Base-by-base conservation (phyloP, 2,888 invertebrate species). In the Antitype chi region DNA sequence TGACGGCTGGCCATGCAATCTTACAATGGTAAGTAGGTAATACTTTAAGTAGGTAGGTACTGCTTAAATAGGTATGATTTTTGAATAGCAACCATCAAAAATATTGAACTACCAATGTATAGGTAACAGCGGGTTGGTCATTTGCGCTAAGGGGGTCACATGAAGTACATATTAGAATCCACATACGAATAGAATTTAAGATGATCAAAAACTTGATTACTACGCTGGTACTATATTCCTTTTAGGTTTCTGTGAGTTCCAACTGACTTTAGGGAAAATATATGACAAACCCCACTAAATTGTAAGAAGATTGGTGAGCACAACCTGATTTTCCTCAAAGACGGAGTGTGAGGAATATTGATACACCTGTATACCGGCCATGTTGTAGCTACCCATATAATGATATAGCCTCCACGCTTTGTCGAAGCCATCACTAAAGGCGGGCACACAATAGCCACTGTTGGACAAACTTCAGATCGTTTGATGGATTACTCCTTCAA, bases 401-500 rank as follows among this genome's bases (percentile, higher is more conserved):
- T 76, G 53, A 64, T 78, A 78, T 53, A 81, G 55, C 71, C 57
- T 5, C 53, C 49, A 52, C 60, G 74, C 68, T 74, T 74, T 84
- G 74, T 84, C 47, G 68, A 55, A 73, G 67, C 74, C 57, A 80
- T 80, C 52, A 52, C 74, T 84, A 84, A 84, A 72, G 78, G 70
- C 63, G 57, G 1, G 71, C 63, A 80, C 74, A 84, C 82, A 82
- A 84, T 80, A 75, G 60, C 66, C 75, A 47, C 28, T 70, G 82
- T 55, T 75, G 72, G 75, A 80, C 84, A 70, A 84, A 84, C 74
- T 80, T 84, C 74, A 74, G 63, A 20, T 71, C 84, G 53, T 82
- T 84, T 82, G 82, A 82, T 82, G 80, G 80, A 84, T 82, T 84
- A 74, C 80, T 69, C 52, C 72, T 75, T 80, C 75, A 72, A 84